Base-by-base conservation (phyloP, 1,140 invertebrate species). In the Littorina saxatilis region DNA sequence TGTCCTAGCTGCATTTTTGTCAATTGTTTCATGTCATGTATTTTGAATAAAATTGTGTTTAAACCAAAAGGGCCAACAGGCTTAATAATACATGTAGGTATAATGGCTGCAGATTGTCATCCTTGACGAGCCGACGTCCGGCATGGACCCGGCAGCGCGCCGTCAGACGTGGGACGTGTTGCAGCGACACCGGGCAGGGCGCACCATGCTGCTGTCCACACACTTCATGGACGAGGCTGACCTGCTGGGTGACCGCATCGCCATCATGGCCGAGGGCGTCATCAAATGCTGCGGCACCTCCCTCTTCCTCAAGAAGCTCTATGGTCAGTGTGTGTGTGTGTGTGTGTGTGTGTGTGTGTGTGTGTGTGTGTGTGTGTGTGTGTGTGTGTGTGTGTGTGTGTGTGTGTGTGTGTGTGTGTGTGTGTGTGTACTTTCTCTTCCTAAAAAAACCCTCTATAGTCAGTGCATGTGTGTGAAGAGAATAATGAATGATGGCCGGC, bases 211-310 rank as follows among this genome's bases (percentile, higher is more conserved):
- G 7, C 94, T 99, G 1, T 98, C 97, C 2, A 99, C 98, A 1
- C 98, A 99, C 92, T 99, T 97, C 92, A 99, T 99, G 97, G 98
- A 99, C 92, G 98, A 99, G 93, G 98, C 98, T 5, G 98, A 99
- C 92, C 94, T 96, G 39, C 93, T 99, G 1, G 98, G 97, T 0
- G 97, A 99, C 92, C 94, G 97, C 81, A 97, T 99, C 82, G 97
- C 97, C 3, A 98, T 99, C 68, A 96, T 99, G 94, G 95, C 96
- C 61, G 94, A 95, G 74, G 98, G 97, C 0, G 93, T 94, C 77
- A 91, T 98, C 3, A 94, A 95, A 88, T 97, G 97, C 89, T 95
- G 95, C 91, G 98, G 97, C 23, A 95, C 96, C 0, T 95, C 97
- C 29, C 95, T 98, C 86, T 97, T 96, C 88, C 93, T 98, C 47